Conservation (phyloP, 2,113 vertebrate species). For the Oreotrochilus melanogaster region DNA sequence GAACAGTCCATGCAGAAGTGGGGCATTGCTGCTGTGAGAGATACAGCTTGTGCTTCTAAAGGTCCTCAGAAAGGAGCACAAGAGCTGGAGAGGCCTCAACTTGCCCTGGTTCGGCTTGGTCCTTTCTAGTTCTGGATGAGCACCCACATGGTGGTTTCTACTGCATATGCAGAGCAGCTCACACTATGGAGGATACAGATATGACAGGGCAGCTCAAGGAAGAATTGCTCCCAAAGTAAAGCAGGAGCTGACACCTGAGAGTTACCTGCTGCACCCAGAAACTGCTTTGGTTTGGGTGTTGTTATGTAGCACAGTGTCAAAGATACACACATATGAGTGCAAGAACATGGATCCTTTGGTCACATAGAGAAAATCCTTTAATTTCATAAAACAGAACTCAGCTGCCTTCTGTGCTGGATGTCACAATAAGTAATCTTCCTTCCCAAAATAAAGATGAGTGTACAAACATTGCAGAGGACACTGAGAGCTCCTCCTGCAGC, state of each 20-base stretch:
- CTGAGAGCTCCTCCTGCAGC: not conserved
- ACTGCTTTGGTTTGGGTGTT: not conserved
- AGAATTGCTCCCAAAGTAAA: not conserved
- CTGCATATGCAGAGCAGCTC: not conserved
- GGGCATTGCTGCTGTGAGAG: not conserved
- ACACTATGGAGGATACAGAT: not conserved
- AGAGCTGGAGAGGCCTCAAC: not conserved
- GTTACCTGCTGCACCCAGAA: not conserved
- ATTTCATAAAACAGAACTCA: not conserved
- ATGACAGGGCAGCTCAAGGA: not conserved
- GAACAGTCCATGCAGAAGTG: accelerated
- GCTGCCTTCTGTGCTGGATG: not conserved
- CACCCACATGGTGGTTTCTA: not conserved
- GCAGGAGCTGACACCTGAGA: not conserved
- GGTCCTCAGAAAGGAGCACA: not conserved
- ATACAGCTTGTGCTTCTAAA: not conserved
- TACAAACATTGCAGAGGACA: not conserved
- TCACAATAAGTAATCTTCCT: not conserved
- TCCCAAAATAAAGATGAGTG: not conserved
- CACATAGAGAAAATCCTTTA: not conserved
- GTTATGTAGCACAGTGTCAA: not conserved
- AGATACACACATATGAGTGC: not conserved
- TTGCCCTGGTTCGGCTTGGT: not conserved
- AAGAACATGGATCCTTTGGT: not conserved
- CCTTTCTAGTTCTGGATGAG: not conserved